Evolutionary conservation across 2,113 vertebrate species (phyloP).

Genomic region (Trochalopteron elliotii): DNA sequence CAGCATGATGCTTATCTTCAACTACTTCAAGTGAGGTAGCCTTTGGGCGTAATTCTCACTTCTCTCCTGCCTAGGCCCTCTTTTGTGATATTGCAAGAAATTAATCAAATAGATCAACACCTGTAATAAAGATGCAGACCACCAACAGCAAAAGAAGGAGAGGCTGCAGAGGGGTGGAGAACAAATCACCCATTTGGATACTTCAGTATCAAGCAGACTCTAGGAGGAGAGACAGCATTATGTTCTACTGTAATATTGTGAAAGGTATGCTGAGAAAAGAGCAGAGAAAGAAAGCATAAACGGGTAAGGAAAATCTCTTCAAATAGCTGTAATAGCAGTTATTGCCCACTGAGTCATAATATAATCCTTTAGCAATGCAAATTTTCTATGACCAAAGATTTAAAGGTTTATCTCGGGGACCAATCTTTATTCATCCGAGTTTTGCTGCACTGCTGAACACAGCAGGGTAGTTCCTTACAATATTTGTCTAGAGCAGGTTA

Average conservation of each 20-base stretch:
- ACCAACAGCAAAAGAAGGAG: neutral
- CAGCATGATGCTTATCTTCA: neutral
- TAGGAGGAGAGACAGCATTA: neutral
- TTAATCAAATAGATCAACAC: neutral
- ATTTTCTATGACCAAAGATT: conserved; percentile 37
- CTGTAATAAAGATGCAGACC: neutral
- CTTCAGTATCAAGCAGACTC: neutral
- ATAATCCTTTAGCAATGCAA: conserved; percentile 2
- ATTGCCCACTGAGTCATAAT: conserved; percentile 6
- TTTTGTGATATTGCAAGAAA: neutral
- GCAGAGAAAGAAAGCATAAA: neutral
- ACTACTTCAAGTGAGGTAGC: neutral
- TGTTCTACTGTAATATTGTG: neutral
- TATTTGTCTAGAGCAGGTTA: conserved; percentile 26
- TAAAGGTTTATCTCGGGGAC: conserved; percentile 20
- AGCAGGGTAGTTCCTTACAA: conserved; percentile 37
- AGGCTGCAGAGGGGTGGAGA: neutral
- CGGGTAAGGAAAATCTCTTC: neutral
- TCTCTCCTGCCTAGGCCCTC: neutral
- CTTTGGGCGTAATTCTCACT: neutral
- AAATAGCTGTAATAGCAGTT: neutral
- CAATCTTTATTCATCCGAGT: conserved; percentile 21
- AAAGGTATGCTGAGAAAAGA: neutral
- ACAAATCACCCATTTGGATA: neutral
- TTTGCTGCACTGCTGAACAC: conserved; percentile 32